Evolutionary conservation across 2,113 vertebrate species (phyloP), one percentile per base, ranked within the genome.

Genomic region (Eolophus roseicapilla): DNA sequence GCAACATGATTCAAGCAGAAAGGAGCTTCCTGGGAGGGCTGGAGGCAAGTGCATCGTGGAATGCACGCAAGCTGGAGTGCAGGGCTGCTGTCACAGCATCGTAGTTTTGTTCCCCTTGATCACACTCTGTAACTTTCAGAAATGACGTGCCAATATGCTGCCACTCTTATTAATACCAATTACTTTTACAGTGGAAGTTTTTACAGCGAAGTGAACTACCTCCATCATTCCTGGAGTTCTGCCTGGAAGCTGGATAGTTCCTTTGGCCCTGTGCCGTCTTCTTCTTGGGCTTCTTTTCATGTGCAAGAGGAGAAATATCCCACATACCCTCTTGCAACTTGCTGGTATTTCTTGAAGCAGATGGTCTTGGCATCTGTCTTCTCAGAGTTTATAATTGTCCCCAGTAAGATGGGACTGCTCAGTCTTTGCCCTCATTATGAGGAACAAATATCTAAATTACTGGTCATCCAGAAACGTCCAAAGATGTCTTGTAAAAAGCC

Each of bases 311-410:
- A 55, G 47, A 83, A 55, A 37, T 86, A 71, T 65, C 80, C 82
- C 76, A 77, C 86, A 4, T 77, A 73, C 14, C 69, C 62, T 81
- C 23, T 0, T 49, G 80, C 76, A 69, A 31, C 62, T 92, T 31
- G 28, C 60, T 93, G 88, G 39, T 75, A 52, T 84, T 6, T 76
- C 76, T 78, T 64, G 52, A 86, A 92, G 80, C 95, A 95, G 92
- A 95, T 96, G 92, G 90, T 78, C 86, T 84, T 71, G 76, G 80
- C 92, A 93, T 96, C 92, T 95, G 92, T 73, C 92, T 83, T 83
- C 62, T 62, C 73, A 31, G 82, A 81, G 68, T 81, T 90, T 68
- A 31, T 92, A 90, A 75, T 6, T 86, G 95, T 78, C 82, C 73
- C 62, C 68, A 60, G 33, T 77, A 90, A 92, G 88, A 93, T 35